Conservation (phyloP, 2,113 vertebrate species). For the Cisticola juncidis region DNA sequence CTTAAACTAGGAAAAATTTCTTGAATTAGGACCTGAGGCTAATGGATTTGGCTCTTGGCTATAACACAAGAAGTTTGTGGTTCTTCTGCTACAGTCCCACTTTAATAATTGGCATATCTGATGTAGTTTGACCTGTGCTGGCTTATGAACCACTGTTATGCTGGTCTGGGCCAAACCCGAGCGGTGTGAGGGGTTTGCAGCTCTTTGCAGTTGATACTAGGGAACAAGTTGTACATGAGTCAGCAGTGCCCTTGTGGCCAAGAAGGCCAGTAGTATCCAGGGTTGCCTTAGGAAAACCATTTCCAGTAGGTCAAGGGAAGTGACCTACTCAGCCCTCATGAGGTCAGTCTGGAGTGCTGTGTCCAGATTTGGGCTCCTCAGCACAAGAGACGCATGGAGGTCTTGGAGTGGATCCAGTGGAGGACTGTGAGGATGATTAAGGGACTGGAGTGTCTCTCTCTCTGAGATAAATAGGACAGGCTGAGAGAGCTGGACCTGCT, state of each 20-base stretch:
- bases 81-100: neutral
- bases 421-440: neutral
- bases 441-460: neutral
- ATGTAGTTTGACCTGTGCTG: neutral
- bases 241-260: neutral
- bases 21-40: neutral
- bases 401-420: neutral
- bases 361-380: neutral
- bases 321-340: neutral
- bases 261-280: neutral
- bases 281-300: neutral
- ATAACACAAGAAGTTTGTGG: neutral
- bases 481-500: neutral
- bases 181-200: rapidly evolving
- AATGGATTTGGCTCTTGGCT: neutral
- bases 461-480: neutral
- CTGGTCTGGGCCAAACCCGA: neutral
- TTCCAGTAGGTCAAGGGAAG: neutral
- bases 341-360: neutral
- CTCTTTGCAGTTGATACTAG: neutral
- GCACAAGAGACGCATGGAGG: neutral
- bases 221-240: neutral
- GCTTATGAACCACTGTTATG: neutral
- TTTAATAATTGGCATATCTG: neutral
- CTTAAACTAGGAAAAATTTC: neutral